phyloP scores from a whole-genome alignment of 2,888 invertebrate genomes.

The Axea sp. region DNA sequence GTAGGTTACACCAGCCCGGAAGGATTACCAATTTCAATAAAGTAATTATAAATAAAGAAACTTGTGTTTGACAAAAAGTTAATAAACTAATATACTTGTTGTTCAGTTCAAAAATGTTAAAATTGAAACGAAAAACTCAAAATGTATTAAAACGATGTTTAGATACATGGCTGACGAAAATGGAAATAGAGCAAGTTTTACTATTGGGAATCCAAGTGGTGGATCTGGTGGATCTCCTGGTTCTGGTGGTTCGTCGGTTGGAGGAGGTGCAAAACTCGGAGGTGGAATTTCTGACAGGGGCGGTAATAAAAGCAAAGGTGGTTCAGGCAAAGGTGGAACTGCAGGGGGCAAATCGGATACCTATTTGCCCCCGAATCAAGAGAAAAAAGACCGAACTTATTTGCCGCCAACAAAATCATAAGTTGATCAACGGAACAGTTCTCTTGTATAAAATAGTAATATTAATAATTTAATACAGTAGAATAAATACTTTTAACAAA shows the following conservation, averaged over 20 bases:
- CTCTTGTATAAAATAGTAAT: no score
- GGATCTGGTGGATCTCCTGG: conserved; percentile 40
- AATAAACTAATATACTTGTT: no score
- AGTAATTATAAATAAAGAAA: conserved; percentile 67
- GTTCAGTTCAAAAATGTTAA: no score
- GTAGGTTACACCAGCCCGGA: conserved; percentile 76
- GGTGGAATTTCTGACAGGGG: conserved; percentile 9
- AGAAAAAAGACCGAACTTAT: conserved; percentile 69
- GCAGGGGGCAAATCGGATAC: conserved; percentile 29
- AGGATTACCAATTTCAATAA: conserved; percentile 75
- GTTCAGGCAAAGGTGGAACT: conserved; percentile 16
- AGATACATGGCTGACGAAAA: conserved; percentile 77
- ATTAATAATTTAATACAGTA: no score
- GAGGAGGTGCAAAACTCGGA: no score
- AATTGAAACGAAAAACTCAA: no score
- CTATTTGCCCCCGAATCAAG: conserved; percentile 68
- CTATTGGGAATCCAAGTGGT: conserved; percentile 70
- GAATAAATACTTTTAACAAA: no score
- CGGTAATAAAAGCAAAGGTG: conserved; percentile 14
- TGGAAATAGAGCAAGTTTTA: conserved; percentile 76
- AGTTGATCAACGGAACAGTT: no score
- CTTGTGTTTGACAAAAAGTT: no score
- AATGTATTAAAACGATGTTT: no score
- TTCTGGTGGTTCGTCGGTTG: no score
- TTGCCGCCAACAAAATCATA: conserved; percentile 68